Evolutionary conservation across 2,888 invertebrate species (phyloP).

Genomic region (Clivina fossor): DNA sequence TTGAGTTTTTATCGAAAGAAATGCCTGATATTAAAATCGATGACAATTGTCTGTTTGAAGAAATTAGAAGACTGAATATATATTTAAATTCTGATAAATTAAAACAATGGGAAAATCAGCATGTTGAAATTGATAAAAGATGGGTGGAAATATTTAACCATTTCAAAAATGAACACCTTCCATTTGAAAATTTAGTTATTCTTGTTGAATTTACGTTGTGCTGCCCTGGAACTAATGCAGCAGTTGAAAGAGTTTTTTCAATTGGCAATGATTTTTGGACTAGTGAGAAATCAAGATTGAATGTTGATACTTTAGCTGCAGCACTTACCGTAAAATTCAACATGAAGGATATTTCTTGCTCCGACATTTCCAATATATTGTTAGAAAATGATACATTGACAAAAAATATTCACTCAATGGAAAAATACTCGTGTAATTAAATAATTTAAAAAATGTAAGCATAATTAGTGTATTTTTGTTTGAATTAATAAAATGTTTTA

Average conservation of each 20-base stretch:
- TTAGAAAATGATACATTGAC: constrained; percentile 23
- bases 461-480: too few relatives aligned
- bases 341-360: constrained; percentile 30
- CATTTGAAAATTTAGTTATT: constrained; percentile 35
- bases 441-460: background rate
- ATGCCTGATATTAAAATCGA: constrained; percentile 31
- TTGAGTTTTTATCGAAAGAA: constrained; percentile 20
- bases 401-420: constrained; percentile 26
- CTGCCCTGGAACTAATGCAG: constrained; percentile 26
- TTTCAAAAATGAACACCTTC: constrained; percentile 37
- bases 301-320: constrained; percentile 28
- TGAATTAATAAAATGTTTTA: too few relatives aligned
- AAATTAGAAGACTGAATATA: constrained; percentile 32
- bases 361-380: constrained; percentile 25
- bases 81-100: constrained; percentile 37
- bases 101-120: constrained; percentile 35
- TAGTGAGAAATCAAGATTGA: constrained; percentile 33
- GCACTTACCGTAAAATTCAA: constrained; percentile 26
- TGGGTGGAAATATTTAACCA: constrained; percentile 35
- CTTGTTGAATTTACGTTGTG: constrained; percentile 35
- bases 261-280: constrained; percentile 34
- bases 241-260: constrained; percentile 30
- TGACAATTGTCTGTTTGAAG: constrained; percentile 30
- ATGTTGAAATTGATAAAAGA: constrained; percentile 37
- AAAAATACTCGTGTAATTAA: constrained; percentile 25